These are phyloP conservation scores for Channa argus DNA, from an alignment of 2,113 vertebrate genomes.

Conservation along the genomic window DNA sequence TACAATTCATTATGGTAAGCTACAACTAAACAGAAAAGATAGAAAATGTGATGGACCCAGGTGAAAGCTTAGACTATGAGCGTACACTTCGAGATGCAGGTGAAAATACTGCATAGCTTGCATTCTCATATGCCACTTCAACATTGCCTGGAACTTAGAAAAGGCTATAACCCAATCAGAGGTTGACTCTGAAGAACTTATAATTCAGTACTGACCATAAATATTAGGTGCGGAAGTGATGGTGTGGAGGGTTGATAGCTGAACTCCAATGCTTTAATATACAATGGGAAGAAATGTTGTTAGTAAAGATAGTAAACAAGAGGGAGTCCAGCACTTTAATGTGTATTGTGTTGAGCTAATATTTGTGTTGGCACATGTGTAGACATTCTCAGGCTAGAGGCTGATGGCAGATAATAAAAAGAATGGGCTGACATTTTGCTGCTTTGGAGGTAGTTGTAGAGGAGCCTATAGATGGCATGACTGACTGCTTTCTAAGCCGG, in stretches of 20 bases:
- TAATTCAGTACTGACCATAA: background rate
- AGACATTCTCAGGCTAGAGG: conserved; percentile 78
- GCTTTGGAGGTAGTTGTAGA: conserved; percentile 96
- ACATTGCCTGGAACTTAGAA: background rate
- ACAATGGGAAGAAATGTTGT: conserved; percentile 7
- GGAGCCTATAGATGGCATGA: conserved; percentile 40
- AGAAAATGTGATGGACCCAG: background rate
- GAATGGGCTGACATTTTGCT: conserved; percentile 77
- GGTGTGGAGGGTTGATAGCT: background rate
- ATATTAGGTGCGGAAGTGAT: background rate
- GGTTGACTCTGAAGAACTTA: background rate
- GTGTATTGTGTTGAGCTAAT: conserved; percentile 29
- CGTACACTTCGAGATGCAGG: background rate
- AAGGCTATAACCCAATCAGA: background rate
- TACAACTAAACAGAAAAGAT: background rate
- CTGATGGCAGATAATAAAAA: conserved; percentile 64
- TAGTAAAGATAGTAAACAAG: conserved; percentile 25
- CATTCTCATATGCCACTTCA: background rate
- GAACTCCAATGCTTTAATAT: background rate
- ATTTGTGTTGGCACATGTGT: conserved; percentile 33
- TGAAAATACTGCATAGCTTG: background rate
- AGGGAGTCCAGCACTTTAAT: conserved; percentile 58
- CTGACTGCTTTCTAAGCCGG: conserved; percentile 42
- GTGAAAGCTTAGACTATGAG: background rate
- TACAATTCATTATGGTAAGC: background rate